phyloP scores from a whole-genome alignment of 2,113 vertebrate genomes.

The Forbesichthys agassizii region DNA sequence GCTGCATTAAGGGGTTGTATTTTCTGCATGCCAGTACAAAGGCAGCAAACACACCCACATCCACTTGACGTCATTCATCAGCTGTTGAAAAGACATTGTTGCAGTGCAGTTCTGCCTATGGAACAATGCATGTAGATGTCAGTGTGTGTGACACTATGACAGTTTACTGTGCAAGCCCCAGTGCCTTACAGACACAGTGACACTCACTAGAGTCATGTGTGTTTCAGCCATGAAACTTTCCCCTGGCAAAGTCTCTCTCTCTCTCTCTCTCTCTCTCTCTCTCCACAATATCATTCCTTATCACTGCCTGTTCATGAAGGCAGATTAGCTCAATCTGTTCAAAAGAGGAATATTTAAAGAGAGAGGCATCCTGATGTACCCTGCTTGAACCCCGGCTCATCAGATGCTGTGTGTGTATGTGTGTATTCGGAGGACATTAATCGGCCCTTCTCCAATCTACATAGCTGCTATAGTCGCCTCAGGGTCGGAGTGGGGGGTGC shows the following conservation, averaged over 20 bases:
- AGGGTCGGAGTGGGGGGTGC: constrained; percentile 31
- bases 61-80: background rate
- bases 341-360: constrained; percentile 58
- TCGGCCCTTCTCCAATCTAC: constrained; percentile 64
- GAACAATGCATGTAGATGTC: background rate
- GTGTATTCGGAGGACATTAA: constrained; percentile 62
- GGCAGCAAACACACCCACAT: background rate
- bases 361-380: constrained; percentile 39
- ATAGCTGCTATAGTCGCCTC: constrained; percentile 59
- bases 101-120: background rate
- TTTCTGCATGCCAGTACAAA: too few species aligned
- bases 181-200: background rate
- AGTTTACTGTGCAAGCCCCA: background rate
- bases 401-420: constrained; percentile 28
- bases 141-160: background rate
- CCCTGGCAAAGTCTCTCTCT: constrained; percentile 40
- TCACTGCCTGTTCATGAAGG: constrained; percentile 52
- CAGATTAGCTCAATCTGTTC: constrained; percentile 53
- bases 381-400: constrained; percentile 41
- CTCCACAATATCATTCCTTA: constrained; percentile 31
- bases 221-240: constrained; percentile 42
- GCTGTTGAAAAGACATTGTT: background rate
- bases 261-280: constrained; percentile 30
- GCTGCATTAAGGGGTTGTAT: too few species aligned
- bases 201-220: constrained; percentile 30